Base-by-base conservation (phyloP, 2,888 invertebrate species). In the Frankliniella fusca region DNA sequence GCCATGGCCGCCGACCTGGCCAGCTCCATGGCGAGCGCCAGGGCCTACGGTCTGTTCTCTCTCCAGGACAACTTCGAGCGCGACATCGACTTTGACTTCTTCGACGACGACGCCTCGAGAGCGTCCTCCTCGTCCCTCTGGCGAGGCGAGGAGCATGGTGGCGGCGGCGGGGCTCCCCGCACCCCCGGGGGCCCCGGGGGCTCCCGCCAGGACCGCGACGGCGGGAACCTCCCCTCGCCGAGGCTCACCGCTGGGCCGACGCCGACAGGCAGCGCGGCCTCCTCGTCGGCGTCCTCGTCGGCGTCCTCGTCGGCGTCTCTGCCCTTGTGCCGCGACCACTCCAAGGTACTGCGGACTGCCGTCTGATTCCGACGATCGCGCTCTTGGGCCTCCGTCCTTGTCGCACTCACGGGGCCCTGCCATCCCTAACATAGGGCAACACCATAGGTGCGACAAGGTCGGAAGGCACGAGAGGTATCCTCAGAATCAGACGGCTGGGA, bases 51-150 rank as follows among this genome's bases (percentile, higher is more conserved):
- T 38, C 70, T 76, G 27, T 76, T 27, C 70, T 27, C 9, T 27
- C 70, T 76, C 23, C 70, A 27, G 23, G 70, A 11, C 27, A 27
- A 76, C 23, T 76, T 23, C 12, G 70, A 76, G 27, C 70, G 70
- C 11, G 70, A 76, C 12, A 76, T 76, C 70, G 70, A 76, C 70
- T 76, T 76, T 12, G 70, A 76, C 70, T 76, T 76, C 70, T 76
- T 76, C 70, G 70, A 76, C 70, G 70, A 76, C 12, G 70, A 38
- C 9, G 70, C 70, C 70, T 54, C 54, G 54, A 20, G 61, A n/a
- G 15, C 61, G 61, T 61, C 61, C 7, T 20, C 54, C 15, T 61
- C 61, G 61, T 18, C 61, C 20, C n/a, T 18, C 61, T 61, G 20
- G 61, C 61, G 61, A 0, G 20, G n/a, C 61, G 61, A 61, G 20